Conservation (phyloP, 2,797 vertebrate genomes). For the Dendrocincla tyrannina region DNA sequence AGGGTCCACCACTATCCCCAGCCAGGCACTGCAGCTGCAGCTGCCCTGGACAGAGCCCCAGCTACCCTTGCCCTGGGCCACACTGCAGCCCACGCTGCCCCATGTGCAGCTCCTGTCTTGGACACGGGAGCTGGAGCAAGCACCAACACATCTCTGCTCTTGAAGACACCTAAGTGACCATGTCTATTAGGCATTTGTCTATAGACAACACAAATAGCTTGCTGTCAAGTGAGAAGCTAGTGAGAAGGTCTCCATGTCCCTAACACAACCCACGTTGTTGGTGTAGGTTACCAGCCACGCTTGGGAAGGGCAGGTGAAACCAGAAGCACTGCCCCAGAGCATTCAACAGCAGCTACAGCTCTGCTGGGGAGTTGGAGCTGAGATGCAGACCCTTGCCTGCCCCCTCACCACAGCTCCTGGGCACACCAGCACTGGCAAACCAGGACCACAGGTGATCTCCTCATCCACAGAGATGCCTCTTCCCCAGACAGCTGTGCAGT, state of each 20-base stretch:
- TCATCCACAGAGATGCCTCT: background rate
- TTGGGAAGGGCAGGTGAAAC: accelerated
- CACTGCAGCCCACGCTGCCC: accelerated
- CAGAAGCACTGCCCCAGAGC: accelerated
- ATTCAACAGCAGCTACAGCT: background rate
- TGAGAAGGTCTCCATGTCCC: accelerated
- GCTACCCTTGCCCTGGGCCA: background rate
- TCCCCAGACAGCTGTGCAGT: background rate
- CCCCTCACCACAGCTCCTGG: accelerated
- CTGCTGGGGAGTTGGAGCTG: background rate
- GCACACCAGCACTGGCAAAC: accelerated
- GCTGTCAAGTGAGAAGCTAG: background rate
- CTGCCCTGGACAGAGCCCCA: accelerated
- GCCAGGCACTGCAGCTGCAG: background rate
- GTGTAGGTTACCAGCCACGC: accelerated
- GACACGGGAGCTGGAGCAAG: background rate
- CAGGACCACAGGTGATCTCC: accelerated
- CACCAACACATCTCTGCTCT: background rate
- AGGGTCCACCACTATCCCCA: accelerated
- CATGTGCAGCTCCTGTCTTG: accelerated
- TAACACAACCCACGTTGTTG: accelerated
- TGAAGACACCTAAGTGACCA: accelerated
- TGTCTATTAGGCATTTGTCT: background rate
- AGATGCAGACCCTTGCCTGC: accelerated
- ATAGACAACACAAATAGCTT: background rate